phyloP scores from a whole-genome alignment of 1,140 invertebrate genomes.

The Pseudomyrmex pallidus region DNA sequence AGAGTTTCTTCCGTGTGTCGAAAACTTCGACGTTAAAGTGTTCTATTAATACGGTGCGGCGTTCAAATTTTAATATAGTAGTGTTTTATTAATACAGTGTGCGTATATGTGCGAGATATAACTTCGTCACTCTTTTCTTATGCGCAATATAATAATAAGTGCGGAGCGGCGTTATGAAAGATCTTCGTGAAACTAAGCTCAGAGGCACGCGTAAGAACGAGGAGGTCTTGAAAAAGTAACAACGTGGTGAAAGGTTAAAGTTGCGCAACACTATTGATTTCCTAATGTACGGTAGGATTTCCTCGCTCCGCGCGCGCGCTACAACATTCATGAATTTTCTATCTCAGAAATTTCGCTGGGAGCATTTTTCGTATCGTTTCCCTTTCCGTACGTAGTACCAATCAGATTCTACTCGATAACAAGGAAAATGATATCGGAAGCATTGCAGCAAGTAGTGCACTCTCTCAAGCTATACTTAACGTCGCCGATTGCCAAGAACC shows the following conservation, averaged over 20 bases:
- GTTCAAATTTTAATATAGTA: no score
- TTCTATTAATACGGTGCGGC: slow-evolving; percentile 9
- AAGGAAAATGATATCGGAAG: background rate
- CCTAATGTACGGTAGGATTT: slow-evolving; percentile 39
- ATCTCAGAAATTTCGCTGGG: slow-evolving; percentile 17
- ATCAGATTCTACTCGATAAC: slow-evolving; percentile 6
- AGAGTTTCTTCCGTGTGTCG: background rate
- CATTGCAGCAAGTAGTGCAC: no score
- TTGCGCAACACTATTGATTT: slow-evolving; percentile 47
- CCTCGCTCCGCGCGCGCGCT: background rate
- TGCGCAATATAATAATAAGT: slow-evolving; percentile 38
- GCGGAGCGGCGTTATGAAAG: background rate
- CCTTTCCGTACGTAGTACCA: background rate
- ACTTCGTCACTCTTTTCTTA: slow-evolving; percentile 5
- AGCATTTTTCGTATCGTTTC: background rate
- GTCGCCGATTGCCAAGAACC: background rate
- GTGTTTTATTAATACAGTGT: slow-evolving; percentile 7
- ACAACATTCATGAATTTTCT: slow-evolving; percentile 42
- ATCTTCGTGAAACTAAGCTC: slow-evolving; percentile 7
- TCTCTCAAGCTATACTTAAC: background rate
- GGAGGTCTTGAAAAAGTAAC: slow-evolving; percentile 30
- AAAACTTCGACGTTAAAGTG: slow-evolving; percentile 12
- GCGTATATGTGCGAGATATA: background rate
- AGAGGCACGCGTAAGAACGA: background rate
- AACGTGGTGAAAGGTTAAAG: slow-evolving; percentile 34